phyloP scores from a whole-genome alignment of 2,888 invertebrate species.

The Cylloceria caligata region DNA sequence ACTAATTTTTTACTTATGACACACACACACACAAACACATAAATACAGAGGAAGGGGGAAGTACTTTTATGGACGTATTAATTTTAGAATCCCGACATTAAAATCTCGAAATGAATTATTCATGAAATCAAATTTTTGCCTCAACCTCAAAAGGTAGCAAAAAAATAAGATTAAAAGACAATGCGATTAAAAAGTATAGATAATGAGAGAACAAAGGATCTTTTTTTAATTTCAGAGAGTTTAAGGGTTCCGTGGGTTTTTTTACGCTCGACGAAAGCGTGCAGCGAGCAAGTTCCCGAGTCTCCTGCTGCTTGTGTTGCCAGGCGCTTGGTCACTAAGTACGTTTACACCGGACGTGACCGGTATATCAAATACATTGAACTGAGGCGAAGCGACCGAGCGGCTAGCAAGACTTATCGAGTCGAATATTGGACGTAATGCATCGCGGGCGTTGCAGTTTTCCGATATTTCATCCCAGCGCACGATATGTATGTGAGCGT shows the following conservation, averaged over 20 bases:
- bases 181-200: conserved; percentile 51
- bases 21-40: no score
- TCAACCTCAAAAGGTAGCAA: no score
- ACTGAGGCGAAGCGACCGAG: conserved; percentile 51
- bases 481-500: conserved; percentile 11
- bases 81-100: no score
- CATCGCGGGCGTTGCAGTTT: conserved; percentile 70
- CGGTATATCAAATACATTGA: conserved; percentile 68
- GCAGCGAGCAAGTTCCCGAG: conserved; percentile 30
- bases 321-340: conserved; percentile 62
- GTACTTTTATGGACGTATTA: no score
- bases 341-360: conserved; percentile 72
- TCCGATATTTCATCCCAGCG: conserved; percentile 72
- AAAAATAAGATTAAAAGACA: conserved; percentile 43
- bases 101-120: no score
- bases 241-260: conserved; percentile 55
- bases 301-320: conserved; percentile 40
- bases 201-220: conserved; percentile 57
- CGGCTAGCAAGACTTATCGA: conserved; percentile 70
- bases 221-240: conserved; percentile 32
- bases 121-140: no score
- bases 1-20: no score
- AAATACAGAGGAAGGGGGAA: no score
- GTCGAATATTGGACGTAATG: conserved; percentile 72
- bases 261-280: conserved; percentile 48